phyloP scores from a whole-genome alignment of 2,113 vertebrate species.

The Asarcornis scutulata region DNA sequence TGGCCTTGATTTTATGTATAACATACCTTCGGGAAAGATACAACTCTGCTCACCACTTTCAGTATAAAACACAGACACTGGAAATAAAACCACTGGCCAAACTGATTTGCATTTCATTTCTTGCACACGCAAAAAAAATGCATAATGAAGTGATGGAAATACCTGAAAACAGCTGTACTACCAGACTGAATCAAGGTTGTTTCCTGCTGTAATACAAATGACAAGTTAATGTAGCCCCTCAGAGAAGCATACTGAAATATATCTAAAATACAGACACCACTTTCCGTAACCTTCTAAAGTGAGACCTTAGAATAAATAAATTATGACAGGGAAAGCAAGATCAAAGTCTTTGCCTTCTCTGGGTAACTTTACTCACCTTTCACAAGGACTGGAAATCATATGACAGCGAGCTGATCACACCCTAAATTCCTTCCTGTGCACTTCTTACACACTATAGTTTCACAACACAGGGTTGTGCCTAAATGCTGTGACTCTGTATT shows the following conservation, averaged over 20 bases:
- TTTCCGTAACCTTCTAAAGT: not conserved
- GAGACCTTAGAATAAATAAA: not conserved
- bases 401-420: not conserved
- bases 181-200: not conserved
- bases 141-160: not conserved
- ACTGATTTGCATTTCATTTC: not conserved
- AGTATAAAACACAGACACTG: not conserved
- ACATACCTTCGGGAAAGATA: not conserved
- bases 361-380: not conserved
- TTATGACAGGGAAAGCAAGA: not conserved
- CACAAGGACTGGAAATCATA: not conserved
- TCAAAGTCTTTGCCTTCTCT: not conserved
- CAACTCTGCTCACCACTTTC: not conserved
- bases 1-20: not conserved
- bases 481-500: not conserved
- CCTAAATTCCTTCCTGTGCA: fast-evolving
- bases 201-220: not conserved
- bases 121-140: not conserved
- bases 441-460: not conserved
- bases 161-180: slow-evolving; percentile 18
- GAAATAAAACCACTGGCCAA: not conserved
- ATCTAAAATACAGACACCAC: not conserved
- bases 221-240: not conserved
- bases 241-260: not conserved
- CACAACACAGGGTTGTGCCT: not conserved